Evolutionary conservation across 1,140 invertebrate species (phyloP).

Genomic region (Anthonomus grandis): DNA sequence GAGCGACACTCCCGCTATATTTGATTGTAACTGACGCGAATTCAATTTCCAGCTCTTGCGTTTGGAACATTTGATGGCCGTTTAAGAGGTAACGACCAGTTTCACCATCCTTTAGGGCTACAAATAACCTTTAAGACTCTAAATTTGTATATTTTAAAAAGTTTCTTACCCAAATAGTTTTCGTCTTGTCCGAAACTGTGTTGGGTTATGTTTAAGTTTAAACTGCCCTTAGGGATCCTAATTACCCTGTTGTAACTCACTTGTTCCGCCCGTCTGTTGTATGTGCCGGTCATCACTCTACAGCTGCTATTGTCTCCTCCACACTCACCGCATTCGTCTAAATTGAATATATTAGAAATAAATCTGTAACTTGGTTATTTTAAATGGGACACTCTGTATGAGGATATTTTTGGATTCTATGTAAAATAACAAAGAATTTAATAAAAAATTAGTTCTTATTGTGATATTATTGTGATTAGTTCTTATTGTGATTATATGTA

Average conservation of each 20-base stretch:
- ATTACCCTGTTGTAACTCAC: slow-evolving; percentile 74
- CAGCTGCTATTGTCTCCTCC: slow-evolving; percentile 84
- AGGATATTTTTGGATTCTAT: too few relatives aligned
- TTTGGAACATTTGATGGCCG: slow-evolving; percentile 70
- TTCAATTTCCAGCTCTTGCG: slow-evolving; percentile 65
- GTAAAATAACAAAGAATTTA: too few relatives aligned
- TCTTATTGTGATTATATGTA: too few relatives aligned
- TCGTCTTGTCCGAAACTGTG: slow-evolving; percentile 49
- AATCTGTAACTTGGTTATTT: too few relatives aligned
- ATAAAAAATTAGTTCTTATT: too few relatives aligned
- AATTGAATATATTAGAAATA: neutral
- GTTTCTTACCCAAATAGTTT: slow-evolving; percentile 73
- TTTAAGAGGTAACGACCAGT: slow-evolving; percentile 70
- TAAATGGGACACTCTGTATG: too few relatives aligned
- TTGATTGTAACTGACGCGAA: slow-evolving; percentile 69
- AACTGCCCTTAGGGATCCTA: slow-evolving; percentile 78
- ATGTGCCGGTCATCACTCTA: slow-evolving; percentile 61
- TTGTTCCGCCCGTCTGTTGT: slow-evolving; percentile 51
- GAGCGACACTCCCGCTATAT: slow-evolving; percentile 73
- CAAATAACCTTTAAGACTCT: too few relatives aligned
- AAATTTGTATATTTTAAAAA: neutral
- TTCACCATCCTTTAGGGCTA: slow-evolving; percentile 40
- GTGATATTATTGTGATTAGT: too few relatives aligned
- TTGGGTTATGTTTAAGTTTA: slow-evolving; percentile 76
- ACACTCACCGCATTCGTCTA: slow-evolving; percentile 84